Evolutionary conservation across 2,888 invertebrate genomes (phyloP).

Genomic region (Stenodema calcarata): DNA sequence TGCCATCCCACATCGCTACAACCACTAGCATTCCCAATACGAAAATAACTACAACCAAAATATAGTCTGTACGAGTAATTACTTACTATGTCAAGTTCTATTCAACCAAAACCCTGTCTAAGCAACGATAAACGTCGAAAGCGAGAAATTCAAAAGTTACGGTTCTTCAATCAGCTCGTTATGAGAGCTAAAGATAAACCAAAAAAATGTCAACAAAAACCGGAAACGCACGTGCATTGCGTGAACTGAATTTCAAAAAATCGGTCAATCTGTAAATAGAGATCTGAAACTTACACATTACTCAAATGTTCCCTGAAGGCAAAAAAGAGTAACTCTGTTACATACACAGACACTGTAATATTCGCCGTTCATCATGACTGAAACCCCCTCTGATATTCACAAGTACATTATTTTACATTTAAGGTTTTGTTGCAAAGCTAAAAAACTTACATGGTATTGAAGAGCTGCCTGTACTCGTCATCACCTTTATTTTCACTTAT

Average conservation of each 20-base stretch:
- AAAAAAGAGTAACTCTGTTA: slow-evolving; percentile 50
- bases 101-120: too few species aligned
- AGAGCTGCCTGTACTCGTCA: slow-evolving; percentile 89
- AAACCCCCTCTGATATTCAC: background rate
- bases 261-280: background rate
- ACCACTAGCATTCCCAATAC: too few species aligned
- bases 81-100: too few species aligned
- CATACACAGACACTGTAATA: background rate
- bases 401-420: background rate
- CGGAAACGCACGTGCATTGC: background rate
- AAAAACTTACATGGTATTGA: slow-evolving; percentile 89
- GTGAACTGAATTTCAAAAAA: background rate
- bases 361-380: too few species aligned
- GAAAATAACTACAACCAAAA: too few species aligned
- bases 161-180: background rate
- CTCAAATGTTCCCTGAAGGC: slow-evolving; percentile 83
- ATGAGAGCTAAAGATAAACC: background rate
- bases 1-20: too few species aligned
- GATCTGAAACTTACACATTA: slow-evolving; percentile 79
- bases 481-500: slow-evolving; percentile 94
- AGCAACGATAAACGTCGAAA: too few species aligned
- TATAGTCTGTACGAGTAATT: too few species aligned
- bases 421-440: background rate
- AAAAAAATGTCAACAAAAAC: background rate
- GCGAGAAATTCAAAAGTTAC: too few species aligned